Base-by-base conservation (phyloP, 2,797 vertebrate species). In the Helicolenus hilgendorfi region DNA sequence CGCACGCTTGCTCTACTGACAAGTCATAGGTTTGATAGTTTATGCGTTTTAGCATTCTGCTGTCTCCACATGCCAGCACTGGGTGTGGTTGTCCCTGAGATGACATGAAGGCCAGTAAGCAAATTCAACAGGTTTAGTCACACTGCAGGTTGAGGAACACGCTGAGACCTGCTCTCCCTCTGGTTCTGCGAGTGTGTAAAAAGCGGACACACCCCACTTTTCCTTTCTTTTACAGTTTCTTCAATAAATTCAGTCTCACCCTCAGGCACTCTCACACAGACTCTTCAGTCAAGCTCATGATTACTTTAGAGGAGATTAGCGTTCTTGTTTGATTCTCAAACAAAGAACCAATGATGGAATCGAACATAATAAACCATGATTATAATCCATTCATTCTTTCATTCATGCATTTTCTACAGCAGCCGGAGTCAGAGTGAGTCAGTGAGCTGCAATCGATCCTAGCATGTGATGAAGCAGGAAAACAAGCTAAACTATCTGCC, bases 61-160 rank as follows among this genome's bases (percentile, higher is more conserved):
- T 82, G 87, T 81, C 69, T 92, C 63, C 87, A 88, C 91, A 95
- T 96, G 75, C 93, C 95, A 79, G 67, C 0, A 2, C 64, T 88
- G 94, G 96, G 96, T 92, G 96, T 96, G 96, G 95, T 65, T 93
- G 91, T 95, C 94, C 91, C 77, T 81, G 62, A 79, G 90, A 91
- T 93, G 93, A 93, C 94, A 93, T 90, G 72, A 88, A 83, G 86
- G 79, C 90, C 68, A 72, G 69, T 77, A 84, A 82, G 86, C 84
- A 96, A 94, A 96, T 94, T 90, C 87, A 95, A 92, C 94, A 95
- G 92, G 94, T 95, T 96, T 94, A 94, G 89, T 93, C 90, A 91
- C 91, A 91, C 83, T 85, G 33, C 75, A 75, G 68, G 87, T 92
- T 85, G 62, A 85, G 58, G 77, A 93, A 95, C 95, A 95, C 64